Percentiles rank a stretch among this genome's conserved stretches.
Conservation (phyloP, 1,140 invertebrate species). For the Tachypleus tridentatus region DNA sequence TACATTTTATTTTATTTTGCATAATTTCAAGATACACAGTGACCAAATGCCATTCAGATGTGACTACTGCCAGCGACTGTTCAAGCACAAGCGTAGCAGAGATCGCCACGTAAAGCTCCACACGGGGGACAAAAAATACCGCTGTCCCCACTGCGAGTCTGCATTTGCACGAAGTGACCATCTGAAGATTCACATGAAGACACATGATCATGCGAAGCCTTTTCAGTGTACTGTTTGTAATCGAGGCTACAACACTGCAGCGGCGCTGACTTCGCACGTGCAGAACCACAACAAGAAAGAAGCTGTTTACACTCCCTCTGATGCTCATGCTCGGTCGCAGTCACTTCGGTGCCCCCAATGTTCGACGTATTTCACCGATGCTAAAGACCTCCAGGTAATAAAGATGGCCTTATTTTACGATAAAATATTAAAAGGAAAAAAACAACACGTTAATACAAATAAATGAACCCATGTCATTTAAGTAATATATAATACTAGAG, state of each 20-base stretch:
- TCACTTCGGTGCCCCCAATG: constrained; percentile 24
- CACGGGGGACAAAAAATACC: constrained; percentile 85
- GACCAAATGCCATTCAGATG: constrained; percentile 82
- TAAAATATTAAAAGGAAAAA: no score
- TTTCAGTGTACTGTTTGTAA: constrained; percentile 84
- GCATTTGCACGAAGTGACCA: constrained; percentile 90
- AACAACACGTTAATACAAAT: no score
- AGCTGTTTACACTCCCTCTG: no score
- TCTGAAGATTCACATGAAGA: constrained; percentile 90
- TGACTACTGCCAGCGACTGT: constrained; percentile 74
- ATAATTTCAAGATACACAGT: constrained; percentile 56
- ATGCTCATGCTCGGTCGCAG: no score
- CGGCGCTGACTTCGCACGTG: constrained; percentile 82
- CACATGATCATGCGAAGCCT: constrained; percentile 84
- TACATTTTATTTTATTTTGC: constrained; percentile 17
- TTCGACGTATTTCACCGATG: constrained; percentile 19
- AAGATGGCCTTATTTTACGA: no score
- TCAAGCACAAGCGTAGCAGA: constrained; percentile 85
- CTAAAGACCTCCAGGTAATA: constrained; percentile 19
- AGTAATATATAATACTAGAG: no score
- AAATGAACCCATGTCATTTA: no score
- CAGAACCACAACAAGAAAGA: constrained; percentile 57
- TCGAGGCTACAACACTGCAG: constrained; percentile 78
- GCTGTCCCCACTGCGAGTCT: constrained; percentile 80
- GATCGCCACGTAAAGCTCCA: constrained; percentile 90